These are phyloP conservation scores for Drosophila meridiana DNA, from an alignment of 2,888 invertebrate genomes.

Conservation along the genomic window DNA sequence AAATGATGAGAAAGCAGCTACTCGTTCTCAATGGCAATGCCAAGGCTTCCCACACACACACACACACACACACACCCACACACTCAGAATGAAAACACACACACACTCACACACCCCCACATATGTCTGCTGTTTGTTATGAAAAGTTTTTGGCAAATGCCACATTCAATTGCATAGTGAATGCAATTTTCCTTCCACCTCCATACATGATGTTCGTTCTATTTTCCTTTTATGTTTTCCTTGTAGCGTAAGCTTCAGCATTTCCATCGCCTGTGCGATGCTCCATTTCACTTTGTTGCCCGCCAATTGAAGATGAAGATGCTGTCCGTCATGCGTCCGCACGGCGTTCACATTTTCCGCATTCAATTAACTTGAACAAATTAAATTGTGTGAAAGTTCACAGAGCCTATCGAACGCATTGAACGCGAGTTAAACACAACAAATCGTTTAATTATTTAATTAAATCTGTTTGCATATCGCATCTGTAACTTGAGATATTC, in stretches of 20 bases:
- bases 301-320: slow-evolving; percentile 21
- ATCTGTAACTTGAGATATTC: slow-evolving; percentile 1
- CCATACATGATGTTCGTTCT: background rate
- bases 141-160: slow-evolving; percentile 40
- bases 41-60: slow-evolving; percentile 4
- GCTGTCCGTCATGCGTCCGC: background rate
- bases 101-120: background rate
- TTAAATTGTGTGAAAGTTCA: slow-evolving; percentile 47
- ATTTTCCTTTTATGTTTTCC: slow-evolving; percentile 9
- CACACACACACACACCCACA: background rate
- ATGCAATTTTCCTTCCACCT: slow-evolving; percentile 7
- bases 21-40: slow-evolving; percentile 33
- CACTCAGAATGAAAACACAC: background rate
- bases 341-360: slow-evolving; percentile 25
- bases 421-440: slow-evolving; percentile 41
- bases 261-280: slow-evolving; percentile 1
- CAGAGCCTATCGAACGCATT: slow-evolving; percentile 22
- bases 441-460: slow-evolving; percentile 54
- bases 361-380: slow-evolving; percentile 41
- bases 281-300: slow-evolving; percentile 11
- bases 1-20: slow-evolving; percentile 15
- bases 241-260: background rate
- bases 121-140: slow-evolving; percentile 13
- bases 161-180: slow-evolving; percentile 15
- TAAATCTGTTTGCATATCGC: slow-evolving; percentile 28